phyloP scores from a whole-genome alignment of 2,113 vertebrate genomes.

The Equus quagga region DNA sequence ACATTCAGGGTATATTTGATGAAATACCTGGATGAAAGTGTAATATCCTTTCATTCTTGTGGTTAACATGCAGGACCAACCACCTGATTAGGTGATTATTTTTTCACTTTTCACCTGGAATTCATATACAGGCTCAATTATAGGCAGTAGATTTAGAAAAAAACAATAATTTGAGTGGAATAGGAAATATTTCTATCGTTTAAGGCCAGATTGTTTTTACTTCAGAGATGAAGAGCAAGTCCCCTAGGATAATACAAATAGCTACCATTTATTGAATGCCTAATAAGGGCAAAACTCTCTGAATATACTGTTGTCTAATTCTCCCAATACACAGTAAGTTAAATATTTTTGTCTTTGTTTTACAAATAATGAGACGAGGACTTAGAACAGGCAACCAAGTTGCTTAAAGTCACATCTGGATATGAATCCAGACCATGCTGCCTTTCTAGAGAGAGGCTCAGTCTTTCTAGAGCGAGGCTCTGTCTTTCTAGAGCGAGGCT shows the following conservation, averaged over 20 bases:
- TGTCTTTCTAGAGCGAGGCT: neutral
- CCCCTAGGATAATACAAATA: neutral
- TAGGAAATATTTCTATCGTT: conserved; percentile 6
- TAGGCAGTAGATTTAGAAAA: neutral
- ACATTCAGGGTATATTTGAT: neutral
- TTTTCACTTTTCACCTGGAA: conserved; percentile 17
- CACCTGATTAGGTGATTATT: neutral
- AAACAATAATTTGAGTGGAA: neutral
- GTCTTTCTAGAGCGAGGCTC: no score
- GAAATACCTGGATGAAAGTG: neutral
- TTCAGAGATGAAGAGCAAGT: neutral
- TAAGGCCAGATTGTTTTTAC: neutral
- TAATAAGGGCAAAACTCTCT: neutral
- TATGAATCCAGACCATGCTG: neutral
- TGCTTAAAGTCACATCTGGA: conserved; percentile 4
- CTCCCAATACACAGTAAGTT: neutral
- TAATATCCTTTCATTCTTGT: neutral
- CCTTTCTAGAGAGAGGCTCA: neutral
- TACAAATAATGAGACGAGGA: neutral
- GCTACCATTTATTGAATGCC: neutral
- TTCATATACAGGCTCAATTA: neutral
- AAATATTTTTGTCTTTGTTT: conserved; percentile 10
- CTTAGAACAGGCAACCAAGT: neutral
- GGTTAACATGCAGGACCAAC: neutral
- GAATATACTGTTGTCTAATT: neutral